A percentile compares a stretch with the other conserved stretches of the same genome.
Evolutionary conservation across 2,797 vertebrate species (phyloP).

Genomic region (Bradypodion ventrale): DNA sequence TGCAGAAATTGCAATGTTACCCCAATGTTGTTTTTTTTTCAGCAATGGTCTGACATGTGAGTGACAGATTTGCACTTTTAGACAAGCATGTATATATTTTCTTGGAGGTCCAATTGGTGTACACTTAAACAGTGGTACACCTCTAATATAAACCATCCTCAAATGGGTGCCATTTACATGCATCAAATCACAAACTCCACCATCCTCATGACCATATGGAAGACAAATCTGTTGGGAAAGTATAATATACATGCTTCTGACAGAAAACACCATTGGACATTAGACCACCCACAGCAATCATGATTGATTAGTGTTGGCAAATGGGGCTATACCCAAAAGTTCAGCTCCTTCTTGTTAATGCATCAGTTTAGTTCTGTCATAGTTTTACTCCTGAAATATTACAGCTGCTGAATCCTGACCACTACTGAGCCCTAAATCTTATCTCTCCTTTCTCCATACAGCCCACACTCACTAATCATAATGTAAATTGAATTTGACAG

Average conservation of each 20-base stretch:
- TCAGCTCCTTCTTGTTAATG: not conserved
- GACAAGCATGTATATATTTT: not conserved
- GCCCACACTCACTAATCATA: not conserved
- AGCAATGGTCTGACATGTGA: not conserved
- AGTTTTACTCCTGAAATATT: conserved; percentile 38
- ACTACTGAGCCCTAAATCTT: not conserved
- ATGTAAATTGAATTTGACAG: conserved; percentile 43
- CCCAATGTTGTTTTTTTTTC: not conserved
- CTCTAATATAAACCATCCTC: not conserved
- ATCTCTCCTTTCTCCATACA: conserved; percentile 10
- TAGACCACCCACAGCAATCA: not conserved
- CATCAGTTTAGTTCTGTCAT: conserved; percentile 8
- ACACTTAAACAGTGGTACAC: not conserved
- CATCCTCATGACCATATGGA: not conserved
- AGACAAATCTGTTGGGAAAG: not conserved
- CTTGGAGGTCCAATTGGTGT: not conserved
- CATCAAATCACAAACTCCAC: not conserved
- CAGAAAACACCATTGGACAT: not conserved
- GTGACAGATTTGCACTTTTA: not conserved
- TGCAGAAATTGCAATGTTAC: not conserved
- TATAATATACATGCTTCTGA: not conserved
- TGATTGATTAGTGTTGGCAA: not conserved
- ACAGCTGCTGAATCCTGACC: conserved; percentile 5
- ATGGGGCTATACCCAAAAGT: not conserved
- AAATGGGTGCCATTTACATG: not conserved